A percentile compares a stretch with the other conserved stretches of the same genome.
These are phyloP conservation scores for Wasmannia auropunctata DNA, from an alignment of 1,140 invertebrate species.

Conservation along the genomic window DNA sequence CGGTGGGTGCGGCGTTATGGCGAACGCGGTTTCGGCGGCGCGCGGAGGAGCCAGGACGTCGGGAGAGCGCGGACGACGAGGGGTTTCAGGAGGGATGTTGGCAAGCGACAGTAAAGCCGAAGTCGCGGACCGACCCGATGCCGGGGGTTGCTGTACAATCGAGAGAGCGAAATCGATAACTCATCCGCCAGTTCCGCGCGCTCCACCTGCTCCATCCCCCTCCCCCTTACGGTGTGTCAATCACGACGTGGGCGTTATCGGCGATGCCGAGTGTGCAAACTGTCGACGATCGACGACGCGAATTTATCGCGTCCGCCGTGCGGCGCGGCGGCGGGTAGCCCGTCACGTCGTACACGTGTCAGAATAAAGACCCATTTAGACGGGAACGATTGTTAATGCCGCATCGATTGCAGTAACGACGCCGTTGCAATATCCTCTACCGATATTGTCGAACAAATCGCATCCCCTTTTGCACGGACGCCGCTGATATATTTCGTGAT, in stretches of 20 bases:
- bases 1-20: constrained; percentile 41
- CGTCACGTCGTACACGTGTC: constrained; percentile 48
- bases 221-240: constrained; percentile 53
- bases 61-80: neutral
- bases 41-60: neutral
- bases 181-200: constrained; percentile 41
- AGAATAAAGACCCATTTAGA: constrained; percentile 50
- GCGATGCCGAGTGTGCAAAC: constrained; percentile 58
- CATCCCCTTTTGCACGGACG: neutral
- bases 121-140: constrained; percentile 13
- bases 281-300: constrained; percentile 56
- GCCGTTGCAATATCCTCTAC: neutral
- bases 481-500: too few relatives aligned
- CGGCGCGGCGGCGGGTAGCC: neutral
- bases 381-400: constrained; percentile 42
- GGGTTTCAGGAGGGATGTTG: neutral
- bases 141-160: constrained; percentile 45
- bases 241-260: constrained; percentile 53
- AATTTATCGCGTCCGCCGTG: constrained; percentile 39
- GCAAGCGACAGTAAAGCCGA: constrained; percentile 42
- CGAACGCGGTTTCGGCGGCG: constrained; percentile 38
- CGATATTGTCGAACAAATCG: constrained; percentile 1
- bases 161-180: constrained; percentile 58
- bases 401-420: constrained; percentile 36
- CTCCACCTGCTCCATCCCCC: constrained; percentile 36